Base-by-base conservation (phyloP, 2,113 vertebrate species). In the Erpornis zantholeuca region DNA sequence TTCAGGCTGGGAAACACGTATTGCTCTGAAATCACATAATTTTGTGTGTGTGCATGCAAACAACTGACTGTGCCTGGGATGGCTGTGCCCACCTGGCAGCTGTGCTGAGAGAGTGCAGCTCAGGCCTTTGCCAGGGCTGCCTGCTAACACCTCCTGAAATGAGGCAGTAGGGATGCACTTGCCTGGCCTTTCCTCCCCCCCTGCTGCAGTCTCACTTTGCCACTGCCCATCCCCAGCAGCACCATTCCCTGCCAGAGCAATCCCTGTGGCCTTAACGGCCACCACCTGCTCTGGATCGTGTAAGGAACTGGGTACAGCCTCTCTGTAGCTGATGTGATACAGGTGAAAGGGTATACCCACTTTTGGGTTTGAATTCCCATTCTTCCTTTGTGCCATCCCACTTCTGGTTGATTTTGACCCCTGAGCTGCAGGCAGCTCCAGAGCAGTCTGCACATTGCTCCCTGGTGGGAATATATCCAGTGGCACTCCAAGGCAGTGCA, bases 101-200 rank as follows among this genome's bases (percentile, higher is more conserved):
- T 49, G 63, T n/a, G 33, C 45, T 45, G 79, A 33, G 44, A 49
- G 24, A 15, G 28, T 3, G 18, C 44, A 44, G 24, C 63, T 76
- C 12, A 2, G 8, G 15, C 40, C 53, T 77, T 49, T 57, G 28
- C 44, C 49, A 25, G 27, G 35, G 5, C 15, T 64, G 36, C 50
- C 65, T 3, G 8, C 50, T 82, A 25, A n/a, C 28, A 10, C 33
- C 19, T 31, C 49, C 73, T 40, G 77, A 52, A 50, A 17, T 0
- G 1, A 47, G 56, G 42, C 1, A 1, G 3, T 45, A 52, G 50
- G 25, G 15, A 2, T 1, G 47, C 23, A 5, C 2, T 6, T 50
- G 29, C 28, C n/a, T 1, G 4, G 44, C 44, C 44, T 85, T 0
- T 0, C 28, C 8, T 10, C 7, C 9, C 27, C 27, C 5, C 0